Conservation (phyloP, 2,888 invertebrate genomes). For the Drosophila vallismaia region DNA sequence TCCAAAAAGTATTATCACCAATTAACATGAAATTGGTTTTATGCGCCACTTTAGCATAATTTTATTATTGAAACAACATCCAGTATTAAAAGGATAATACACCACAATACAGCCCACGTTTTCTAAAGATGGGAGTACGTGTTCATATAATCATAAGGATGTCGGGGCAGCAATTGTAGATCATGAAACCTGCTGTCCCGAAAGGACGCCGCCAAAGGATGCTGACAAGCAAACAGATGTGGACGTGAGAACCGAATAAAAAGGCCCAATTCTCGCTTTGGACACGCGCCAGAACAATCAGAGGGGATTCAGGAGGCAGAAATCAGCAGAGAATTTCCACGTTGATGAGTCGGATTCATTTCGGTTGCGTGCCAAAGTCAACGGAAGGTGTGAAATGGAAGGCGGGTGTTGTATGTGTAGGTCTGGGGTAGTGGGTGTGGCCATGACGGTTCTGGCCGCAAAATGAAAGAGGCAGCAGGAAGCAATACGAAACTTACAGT, state of each 20-base stretch:
- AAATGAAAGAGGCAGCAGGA: conserved; percentile 23
- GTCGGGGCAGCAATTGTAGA: conserved; percentile 27
- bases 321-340: conserved; percentile 42
- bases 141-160: conserved; percentile 23
- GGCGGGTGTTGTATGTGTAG: conserved; percentile 3
- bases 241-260: conserved; percentile 35
- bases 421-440: conserved; percentile 5
- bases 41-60: conserved; percentile 13
- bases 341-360: conserved; percentile 60
- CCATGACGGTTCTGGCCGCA: conserved; percentile 4
- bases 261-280: conserved; percentile 31
- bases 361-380: conserved; percentile 44
- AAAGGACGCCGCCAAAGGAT: conserved; percentile 10
- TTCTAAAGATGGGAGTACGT: conserved; percentile 19
- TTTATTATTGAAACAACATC: neutral
- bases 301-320: neutral
- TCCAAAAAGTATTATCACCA: neutral
- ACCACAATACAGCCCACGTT: neutral
- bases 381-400: conserved; percentile 41
- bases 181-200: conserved; percentile 24
- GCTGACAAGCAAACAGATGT: conserved; percentile 28
- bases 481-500: conserved; percentile 38
- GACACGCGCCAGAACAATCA: conserved; percentile 26
- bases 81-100: neutral
- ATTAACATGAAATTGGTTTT: conserved; percentile 1